Evolutionary conservation across 2,113 vertebrate species (phyloP).

Genomic region (Malurus alboscapulatus): DNA sequence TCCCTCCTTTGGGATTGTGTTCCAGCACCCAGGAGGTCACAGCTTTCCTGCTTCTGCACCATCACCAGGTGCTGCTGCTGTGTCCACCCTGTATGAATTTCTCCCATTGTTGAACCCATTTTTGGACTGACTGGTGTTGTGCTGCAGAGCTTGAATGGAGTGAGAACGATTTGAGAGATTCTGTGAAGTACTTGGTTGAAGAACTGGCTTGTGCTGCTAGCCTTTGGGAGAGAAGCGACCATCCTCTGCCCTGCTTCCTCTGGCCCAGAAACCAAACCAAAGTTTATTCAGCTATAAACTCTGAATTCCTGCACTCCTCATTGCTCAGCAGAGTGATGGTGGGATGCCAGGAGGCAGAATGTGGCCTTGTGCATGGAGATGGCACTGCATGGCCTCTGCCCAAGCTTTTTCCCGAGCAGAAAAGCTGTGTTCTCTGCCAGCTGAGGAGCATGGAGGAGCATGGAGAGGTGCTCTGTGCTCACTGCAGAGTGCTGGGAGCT

Average conservation of each 20-base stretch:
- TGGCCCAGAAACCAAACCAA: background rate
- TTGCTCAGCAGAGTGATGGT: rapidly evolving
- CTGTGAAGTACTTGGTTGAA: background rate
- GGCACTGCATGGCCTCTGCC: background rate
- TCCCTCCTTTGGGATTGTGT: too few relatives aligned
- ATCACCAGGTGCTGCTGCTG: background rate
- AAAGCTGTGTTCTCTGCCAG: background rate
- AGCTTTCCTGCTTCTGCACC: background rate
- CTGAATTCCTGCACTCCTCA: rapidly evolving
- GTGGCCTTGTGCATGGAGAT: rapidly evolving
- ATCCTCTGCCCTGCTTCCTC: background rate
- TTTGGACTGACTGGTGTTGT: background rate
- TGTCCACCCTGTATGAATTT: background rate
- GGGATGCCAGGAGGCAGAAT: rapidly evolving
- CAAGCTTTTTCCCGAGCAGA: background rate
- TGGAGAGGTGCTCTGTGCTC: background rate
- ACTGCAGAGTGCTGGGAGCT: background rate
- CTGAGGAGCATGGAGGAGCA: background rate
- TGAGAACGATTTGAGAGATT: background rate
- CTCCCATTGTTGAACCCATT: background rate
- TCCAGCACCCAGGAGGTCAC: background rate
- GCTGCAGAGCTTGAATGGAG: background rate
- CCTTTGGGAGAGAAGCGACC: background rate
- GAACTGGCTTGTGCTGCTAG: background rate
- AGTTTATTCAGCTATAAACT: too few relatives aligned